These are phyloP conservation scores for Sebastiscus tertius DNA, from an alignment of 2,797 vertebrate genomes.

Conservation along the genomic window DNA sequence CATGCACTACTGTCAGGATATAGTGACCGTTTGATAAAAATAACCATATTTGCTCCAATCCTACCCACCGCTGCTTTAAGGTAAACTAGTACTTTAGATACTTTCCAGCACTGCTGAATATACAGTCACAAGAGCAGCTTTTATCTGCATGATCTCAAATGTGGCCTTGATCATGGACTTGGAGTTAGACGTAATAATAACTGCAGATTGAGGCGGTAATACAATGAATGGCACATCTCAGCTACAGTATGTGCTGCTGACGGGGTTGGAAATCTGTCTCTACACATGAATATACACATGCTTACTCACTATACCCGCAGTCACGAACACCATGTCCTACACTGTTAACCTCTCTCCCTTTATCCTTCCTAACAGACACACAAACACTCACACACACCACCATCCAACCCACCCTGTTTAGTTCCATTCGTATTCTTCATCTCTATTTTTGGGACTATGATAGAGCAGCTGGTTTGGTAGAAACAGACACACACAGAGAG, in stretches of 20 bases:
- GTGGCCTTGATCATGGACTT: neutral
- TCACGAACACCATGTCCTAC: conserved; percentile 55
- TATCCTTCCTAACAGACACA: conserved; percentile 33
- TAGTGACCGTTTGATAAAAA: too few relatives aligned
- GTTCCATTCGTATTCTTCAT: conserved; percentile 70
- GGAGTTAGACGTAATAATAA: neutral
- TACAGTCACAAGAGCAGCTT: neutral
- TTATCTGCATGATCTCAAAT: conserved; percentile 20
- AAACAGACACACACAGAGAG: neutral
- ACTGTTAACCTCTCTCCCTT: conserved; percentile 55
- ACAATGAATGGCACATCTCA: conserved; percentile 12
- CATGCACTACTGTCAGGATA: too few relatives aligned
- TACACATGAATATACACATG: conserved; percentile 40
- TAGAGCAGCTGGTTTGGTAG: conserved; percentile 65
- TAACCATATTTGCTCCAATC: neutral
- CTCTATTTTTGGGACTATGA: conserved; percentile 73
- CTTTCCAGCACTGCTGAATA: neutral
- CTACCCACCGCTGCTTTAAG: neutral
- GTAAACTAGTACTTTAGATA: neutral
- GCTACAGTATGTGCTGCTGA: conserved; percentile 5
- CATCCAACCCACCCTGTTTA: conserved; percentile 47
- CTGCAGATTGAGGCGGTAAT: neutral
- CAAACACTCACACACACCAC: neutral
- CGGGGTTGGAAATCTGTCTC: conserved; percentile 24
- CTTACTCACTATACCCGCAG: conserved; percentile 49